Evolutionary conservation across 2,797 vertebrate genomes (phyloP), one percentile per base, ranked within the genome.

Genomic region (Xenops minutus): DNA sequence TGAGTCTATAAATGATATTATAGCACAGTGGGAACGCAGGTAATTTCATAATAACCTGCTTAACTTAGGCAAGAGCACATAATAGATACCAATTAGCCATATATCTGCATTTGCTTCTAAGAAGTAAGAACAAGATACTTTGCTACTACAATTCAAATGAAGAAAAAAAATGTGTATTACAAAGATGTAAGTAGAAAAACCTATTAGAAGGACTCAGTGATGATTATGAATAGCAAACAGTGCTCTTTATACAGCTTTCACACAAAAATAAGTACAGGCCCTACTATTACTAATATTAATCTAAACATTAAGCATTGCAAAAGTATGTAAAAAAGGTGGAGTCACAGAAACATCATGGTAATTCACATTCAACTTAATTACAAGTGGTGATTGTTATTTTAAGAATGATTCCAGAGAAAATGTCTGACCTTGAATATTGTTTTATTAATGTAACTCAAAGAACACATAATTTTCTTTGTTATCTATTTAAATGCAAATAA

Each of bases 21-120:
- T 12, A 68, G 36, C 37, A 54, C 36, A 69, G 23, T 63, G 79
- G 76, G 76, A 95, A 84, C 39, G 84, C 36, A 75, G 20, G 23
- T 93, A 95, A 96, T 92, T 91, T 88, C 39, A 81, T 91, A 80
- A 94, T 52, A 92, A 77, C 32, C 58, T 91, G n/a, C 55, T 95
- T 95, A 88, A 88, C 30, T 69, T 83, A 55, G 26, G 58, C 75
- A 83, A 62, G 21, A 77, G 16, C 49, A 37, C 32, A 32, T 80
- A 81, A 92, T 29, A 91, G 64, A 36, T 51, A 54, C 14, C 46
- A 85, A 75, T 88, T 89, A 93, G 22, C 26, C 13, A 75, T 86
- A 59, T 32, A 49, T 71, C 32, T 79, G 41, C 59, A 73, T 82
- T 88, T 87, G 9, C 46, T 95, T 82, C 71, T 52, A 58, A 84